Conservation (phyloP, 2,113 vertebrate genomes). For the Monopterus albus region DNA sequence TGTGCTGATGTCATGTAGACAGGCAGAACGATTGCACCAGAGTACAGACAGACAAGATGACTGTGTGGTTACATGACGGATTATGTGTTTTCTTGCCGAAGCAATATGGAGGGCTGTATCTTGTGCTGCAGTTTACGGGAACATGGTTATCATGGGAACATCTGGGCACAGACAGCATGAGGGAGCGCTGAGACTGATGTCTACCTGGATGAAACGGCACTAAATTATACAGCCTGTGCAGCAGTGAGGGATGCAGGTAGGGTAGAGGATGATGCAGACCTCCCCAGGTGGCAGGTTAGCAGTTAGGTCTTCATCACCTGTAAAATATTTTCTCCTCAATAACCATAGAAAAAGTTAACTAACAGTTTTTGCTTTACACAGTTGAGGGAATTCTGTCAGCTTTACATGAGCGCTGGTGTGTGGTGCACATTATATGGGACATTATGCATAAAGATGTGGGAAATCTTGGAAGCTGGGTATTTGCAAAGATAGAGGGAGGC, state of each 20-base stretch:
- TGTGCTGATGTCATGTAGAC: too few species aligned
- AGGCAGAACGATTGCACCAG: too few species aligned
- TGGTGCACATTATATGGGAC: too few species aligned
- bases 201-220: not conserved
- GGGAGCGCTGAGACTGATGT: not conserved
- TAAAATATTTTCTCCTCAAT: conserved; percentile 15
- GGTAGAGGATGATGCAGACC: not conserved
- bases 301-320: not conserved
- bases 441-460: too few species aligned
- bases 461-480: not conserved
- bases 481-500: not conserved
- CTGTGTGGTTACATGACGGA: not conserved
- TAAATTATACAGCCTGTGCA: not conserved
- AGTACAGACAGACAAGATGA: too few species aligned
- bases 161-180: too few species aligned
- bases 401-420: too few species aligned
- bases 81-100: not conserved
- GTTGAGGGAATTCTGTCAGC: too few species aligned
- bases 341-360: not conserved
- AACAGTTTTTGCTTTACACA: too few species aligned
- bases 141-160: not conserved
- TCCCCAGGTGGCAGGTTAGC: not conserved
- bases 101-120: not conserved
- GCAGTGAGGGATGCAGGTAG: not conserved
- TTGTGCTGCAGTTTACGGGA: not conserved